Base-by-base conservation (phyloP, 2,888 invertebrate species). In the Calephelis perditalis region DNA sequence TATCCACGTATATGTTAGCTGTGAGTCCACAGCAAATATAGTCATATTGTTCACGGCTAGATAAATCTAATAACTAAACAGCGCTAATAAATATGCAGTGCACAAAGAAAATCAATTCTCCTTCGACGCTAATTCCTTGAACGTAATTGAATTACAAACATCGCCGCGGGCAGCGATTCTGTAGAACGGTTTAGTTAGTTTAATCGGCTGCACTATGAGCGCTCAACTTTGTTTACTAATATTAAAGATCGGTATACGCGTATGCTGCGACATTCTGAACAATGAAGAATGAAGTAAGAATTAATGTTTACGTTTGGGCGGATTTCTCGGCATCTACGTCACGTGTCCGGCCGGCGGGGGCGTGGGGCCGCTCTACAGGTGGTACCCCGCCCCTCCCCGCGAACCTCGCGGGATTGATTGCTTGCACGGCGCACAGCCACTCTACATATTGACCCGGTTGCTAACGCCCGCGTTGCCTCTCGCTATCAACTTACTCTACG, bases 281-380 rank as follows among this genome's bases (percentile, higher is more conserved):
- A 84, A 84, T 87, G 86, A 88, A 87, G 88, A 87, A 86, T 85
- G 88, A 86, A 87, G 80, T 84, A 86, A 86, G 88, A 86, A 88
- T 88, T 88, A 86, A 86, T 90, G 90, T 90, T 90, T 90, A 89
- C 89, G 89, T 89, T 88, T 88, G 84, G 88, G 86, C 83, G 86
- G 86, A 86, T 87, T 86, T 86, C 86, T 87, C 79, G 73, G 79
- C 80, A 85, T 80, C 85, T 79, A 87, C 89, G 89, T 89, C 90
- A 89, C 89, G 89, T 89, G 89, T 86, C 82, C 83, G 70, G 71
- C 60, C 64, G 69, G 56, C 70, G 67, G 74, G 75, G 73, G 71
- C 68, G 70, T 76, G 73, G 69, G 78, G 74, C 56, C 61, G 66
- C 73, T 66, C 87, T 75, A 86, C 87, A 87, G 88, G 88, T 87